Evolutionary conservation across 2,113 vertebrate genomes (phyloP).

Genomic region (Xyliphius kryptos): DNA sequence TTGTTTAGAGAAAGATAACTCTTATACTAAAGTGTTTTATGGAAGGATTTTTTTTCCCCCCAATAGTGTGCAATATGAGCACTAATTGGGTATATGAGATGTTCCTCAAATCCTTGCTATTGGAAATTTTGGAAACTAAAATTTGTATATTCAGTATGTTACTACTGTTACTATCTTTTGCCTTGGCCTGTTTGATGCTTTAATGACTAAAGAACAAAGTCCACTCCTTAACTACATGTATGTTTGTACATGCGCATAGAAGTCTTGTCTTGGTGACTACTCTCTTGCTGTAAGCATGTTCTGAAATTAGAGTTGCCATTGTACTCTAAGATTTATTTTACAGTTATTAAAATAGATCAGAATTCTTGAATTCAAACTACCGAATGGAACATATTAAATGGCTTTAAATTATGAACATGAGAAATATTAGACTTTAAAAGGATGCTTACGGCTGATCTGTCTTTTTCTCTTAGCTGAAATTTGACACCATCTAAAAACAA

Average conservation of each 20-base stretch:
- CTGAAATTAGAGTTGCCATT: constrained; percentile 2
- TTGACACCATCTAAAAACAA: constrained; percentile 9
- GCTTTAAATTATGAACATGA: too few species aligned
- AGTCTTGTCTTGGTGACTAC: too few species aligned
- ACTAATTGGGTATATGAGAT: background rate
- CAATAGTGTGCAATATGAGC: background rate
- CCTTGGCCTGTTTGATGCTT: background rate
- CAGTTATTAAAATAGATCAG: too few species aligned
- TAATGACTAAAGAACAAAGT: background rate
- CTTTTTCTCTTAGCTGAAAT: constrained; percentile 20
- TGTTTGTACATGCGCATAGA: too few species aligned
- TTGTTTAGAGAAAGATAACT: constrained; percentile 15
- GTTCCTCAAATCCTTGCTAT: too few species aligned
- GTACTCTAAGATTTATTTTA: constrained; percentile 13
- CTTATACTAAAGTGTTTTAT: background rate
- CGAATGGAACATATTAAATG: too few species aligned
- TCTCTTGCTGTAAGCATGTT: background rate
- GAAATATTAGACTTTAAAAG: background rate
- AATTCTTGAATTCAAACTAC: too few species aligned
- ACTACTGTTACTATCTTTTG: constrained; percentile 2
- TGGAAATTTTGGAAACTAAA: constrained; percentile 4
- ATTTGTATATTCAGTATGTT: background rate
- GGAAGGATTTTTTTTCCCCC: constrained; percentile 3
- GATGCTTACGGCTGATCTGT: constrained; percentile 3
- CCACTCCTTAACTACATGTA: background rate